Percentiles rank a stretch among this genome's conserved stretches.
Evolutionary conservation across 1,140 invertebrate species (phyloP).

Genomic region (Argopecten irradians): DNA sequence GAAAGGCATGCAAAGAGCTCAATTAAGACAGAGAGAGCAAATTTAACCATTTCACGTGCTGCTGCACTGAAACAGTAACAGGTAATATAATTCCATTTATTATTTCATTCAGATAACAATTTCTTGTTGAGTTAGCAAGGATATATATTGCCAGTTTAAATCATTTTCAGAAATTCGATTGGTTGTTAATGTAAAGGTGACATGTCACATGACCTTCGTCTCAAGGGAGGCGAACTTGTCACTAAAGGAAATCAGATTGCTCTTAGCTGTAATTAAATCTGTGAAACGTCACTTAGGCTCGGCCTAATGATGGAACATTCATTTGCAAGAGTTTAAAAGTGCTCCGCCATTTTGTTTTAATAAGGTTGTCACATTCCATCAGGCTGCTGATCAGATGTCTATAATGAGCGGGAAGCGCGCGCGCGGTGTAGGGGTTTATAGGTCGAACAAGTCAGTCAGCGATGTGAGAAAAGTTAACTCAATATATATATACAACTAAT

Average conservation of each 20-base stretch:
- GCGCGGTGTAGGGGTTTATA: background rate
- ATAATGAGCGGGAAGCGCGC: background rate
- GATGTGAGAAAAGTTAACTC: background rate
- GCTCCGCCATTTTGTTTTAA: constrained; percentile 9
- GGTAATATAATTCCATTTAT: background rate
- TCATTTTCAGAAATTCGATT: background rate
- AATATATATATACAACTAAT: background rate
- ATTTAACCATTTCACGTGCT: background rate
- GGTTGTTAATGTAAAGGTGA: background rate
- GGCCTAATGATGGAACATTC: background rate
- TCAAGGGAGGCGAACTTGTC: background rate
- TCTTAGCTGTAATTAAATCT: constrained; percentile 12
- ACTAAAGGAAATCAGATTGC: constrained; percentile 8
- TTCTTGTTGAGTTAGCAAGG: background rate
- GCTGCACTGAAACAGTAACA: background rate
- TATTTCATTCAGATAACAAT: background rate
- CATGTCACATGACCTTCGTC: background rate
- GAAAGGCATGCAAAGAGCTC: background rate
- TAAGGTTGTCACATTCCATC: background rate
- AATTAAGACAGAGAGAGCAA: background rate
- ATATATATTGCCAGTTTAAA: background rate
- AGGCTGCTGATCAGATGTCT: background rate
- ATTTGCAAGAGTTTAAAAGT: background rate
- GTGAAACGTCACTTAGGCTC: background rate
- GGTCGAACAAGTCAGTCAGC: background rate